A percentile compares a stretch with the other conserved stretches of the same genome.
phyloP scores from a whole-genome alignment of 2,797 vertebrate genomes.

The Squalus acanthias region DNA sequence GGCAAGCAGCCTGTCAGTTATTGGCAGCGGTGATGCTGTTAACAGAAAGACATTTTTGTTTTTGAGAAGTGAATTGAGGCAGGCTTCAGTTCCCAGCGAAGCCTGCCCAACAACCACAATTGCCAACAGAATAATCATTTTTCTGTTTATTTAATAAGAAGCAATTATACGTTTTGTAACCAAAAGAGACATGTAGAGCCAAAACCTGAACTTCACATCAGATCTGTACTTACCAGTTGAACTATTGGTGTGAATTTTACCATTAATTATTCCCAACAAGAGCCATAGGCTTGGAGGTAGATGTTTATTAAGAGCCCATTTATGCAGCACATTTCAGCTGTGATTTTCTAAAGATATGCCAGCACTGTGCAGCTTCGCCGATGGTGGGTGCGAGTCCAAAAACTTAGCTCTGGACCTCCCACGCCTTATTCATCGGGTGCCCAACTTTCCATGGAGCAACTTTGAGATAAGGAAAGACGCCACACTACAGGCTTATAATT shows the following conservation, averaged over 20 bases:
- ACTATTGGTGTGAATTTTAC: background rate
- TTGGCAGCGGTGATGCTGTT: constrained; percentile 19
- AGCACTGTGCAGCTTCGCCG: background rate
- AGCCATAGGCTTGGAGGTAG: background rate
- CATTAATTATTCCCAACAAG: background rate
- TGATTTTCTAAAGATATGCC: background rate
- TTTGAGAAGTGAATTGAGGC: background rate
- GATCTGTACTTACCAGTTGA: background rate
- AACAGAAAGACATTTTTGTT: constrained; percentile 29
- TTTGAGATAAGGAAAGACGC: background rate
- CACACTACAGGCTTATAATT: background rate
- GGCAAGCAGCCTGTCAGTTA: constrained; percentile 1
- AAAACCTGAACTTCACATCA: background rate
- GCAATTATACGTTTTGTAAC: background rate
- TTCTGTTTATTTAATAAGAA: background rate
- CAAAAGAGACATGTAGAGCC: background rate
- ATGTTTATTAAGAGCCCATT: background rate
- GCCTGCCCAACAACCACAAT: background rate
- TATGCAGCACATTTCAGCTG: background rate
- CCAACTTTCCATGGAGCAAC: background rate
- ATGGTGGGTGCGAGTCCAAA: background rate
- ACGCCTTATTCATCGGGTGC: background rate
- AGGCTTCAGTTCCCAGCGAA: background rate
- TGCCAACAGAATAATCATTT: constrained; percentile 21
- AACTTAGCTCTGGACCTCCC: background rate